These are phyloP conservation scores for Monoplex corrugatus DNA, from an alignment of 2,888 invertebrate genomes.

Conservation along the genomic window DNA sequence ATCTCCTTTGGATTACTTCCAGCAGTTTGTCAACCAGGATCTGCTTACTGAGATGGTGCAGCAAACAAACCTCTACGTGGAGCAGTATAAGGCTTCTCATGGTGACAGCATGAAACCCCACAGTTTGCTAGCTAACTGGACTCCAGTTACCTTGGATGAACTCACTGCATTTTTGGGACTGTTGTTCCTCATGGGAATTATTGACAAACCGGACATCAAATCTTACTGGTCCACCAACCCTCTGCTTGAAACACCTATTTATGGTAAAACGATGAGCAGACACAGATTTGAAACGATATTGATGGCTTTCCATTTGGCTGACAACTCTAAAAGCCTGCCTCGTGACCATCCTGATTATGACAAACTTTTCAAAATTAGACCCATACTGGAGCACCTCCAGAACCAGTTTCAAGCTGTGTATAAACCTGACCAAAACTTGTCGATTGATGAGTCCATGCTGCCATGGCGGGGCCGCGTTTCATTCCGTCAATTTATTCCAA, in stretches of 20 bases:
- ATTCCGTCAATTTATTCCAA: not conserved
- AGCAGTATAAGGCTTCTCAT: no score
- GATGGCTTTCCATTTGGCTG: not conserved
- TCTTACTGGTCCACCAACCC: not conserved
- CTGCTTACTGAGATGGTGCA: no score
- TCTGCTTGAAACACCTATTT: no score
- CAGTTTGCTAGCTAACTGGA: no score
- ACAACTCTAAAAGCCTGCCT: not conserved
- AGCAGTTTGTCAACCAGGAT: no score
- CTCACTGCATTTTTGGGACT: not conserved
- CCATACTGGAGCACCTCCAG: conserved; percentile 8
- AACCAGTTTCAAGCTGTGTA: not conserved
- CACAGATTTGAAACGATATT: not conserved
- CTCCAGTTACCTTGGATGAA: no score
- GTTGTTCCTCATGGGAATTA: not conserved
- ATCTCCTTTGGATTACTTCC: no score
- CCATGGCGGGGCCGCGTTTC: conserved; percentile 5
- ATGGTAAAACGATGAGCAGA: not conserved
- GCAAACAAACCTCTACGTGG: no score
- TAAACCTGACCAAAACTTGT: conserved; percentile 11
- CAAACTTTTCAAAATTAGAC: conserved; percentile 20
- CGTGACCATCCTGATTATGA: not conserved
- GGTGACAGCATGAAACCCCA: no score
- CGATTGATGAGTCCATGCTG: conserved; percentile 33
- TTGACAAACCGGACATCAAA: not conserved